These are phyloP conservation scores for Microtus richardsoni DNA, from an alignment of 2,113 vertebrate genomes.

Conservation along the genomic window DNA sequence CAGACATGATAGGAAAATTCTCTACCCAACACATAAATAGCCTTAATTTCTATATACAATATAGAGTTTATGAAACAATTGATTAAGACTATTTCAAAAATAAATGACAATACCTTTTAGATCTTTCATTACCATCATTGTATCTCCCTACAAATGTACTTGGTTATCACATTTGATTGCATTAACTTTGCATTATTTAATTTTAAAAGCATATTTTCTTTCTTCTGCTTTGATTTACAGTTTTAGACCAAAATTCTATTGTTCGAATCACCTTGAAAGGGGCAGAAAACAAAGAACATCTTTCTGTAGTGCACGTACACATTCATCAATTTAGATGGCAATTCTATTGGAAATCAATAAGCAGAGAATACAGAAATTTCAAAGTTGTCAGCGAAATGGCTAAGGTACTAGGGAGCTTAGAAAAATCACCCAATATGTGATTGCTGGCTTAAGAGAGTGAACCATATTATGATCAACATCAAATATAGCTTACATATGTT, in stretches of 20 bases:
- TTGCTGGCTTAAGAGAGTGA: conserved; percentile 51
- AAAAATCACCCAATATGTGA: conserved; percentile 80
- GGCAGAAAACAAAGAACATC: conserved; percentile 35
- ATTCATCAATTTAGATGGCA: conserved; percentile 81
- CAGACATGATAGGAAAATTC: background rate
- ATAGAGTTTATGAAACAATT: background rate
- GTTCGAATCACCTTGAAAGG: conserved; percentile 24
- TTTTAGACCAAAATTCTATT: background rate
- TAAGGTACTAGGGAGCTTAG: conserved; percentile 52
- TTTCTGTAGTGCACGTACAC: conserved; percentile 53
- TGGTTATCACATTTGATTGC: background rate
- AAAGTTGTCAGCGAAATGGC: conserved; percentile 77
- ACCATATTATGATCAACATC: conserved; percentile 66
- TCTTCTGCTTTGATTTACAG: background rate
- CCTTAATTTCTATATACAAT: background rate
- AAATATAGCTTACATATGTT: conserved; percentile 54
- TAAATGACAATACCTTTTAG: background rate
- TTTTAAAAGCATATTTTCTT: background rate
- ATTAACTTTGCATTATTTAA: conserved; percentile 10
- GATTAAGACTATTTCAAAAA: background rate
- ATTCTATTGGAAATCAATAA: conserved; percentile 79
- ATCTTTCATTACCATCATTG: background rate
- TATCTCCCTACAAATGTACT: background rate
- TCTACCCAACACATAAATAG: background rate
- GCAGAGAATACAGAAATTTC: conserved; percentile 75